A percentile compares a stretch with the other conserved stretches of the same genome.
These are phyloP conservation scores for Tapirus terrestris DNA, from an alignment of 2,113 vertebrate genomes.

Conservation along the genomic window DNA sequence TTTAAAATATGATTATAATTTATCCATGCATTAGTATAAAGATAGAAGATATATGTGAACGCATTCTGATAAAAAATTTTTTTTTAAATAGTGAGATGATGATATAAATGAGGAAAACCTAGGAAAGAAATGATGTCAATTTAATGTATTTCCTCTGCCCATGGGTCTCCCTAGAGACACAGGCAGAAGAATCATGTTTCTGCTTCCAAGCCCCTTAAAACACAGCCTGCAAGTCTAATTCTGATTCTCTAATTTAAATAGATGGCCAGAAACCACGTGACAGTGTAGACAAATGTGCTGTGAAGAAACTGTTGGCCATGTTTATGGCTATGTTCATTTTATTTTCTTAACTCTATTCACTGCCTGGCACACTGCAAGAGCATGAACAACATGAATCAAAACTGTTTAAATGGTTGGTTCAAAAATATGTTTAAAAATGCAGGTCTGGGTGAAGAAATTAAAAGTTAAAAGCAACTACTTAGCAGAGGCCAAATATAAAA, in stretches of 20 bases:
- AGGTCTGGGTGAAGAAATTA: not conserved
- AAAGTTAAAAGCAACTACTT: not conserved
- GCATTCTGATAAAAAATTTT: not conserved
- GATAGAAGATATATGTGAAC: not conserved
- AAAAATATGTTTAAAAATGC: not conserved
- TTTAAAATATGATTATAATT: slow-evolving; percentile 21
- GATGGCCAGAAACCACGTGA: not conserved
- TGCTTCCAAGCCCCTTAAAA: not conserved
- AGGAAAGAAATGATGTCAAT: not conserved
- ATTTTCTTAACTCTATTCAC: not conserved
- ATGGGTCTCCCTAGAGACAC: not conserved
- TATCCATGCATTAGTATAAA: not conserved
- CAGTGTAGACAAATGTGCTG: not conserved
- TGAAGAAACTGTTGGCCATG: not conserved
- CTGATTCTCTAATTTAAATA: not conserved
- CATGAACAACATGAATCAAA: not conserved
- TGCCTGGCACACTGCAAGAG: not conserved
- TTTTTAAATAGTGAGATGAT: not conserved
- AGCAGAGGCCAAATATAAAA: slow-evolving; percentile 18
- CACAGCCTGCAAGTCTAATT: not conserved
- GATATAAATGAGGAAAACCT: slow-evolving; percentile 20
- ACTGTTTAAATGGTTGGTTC: not conserved
- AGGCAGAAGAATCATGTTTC: not conserved
- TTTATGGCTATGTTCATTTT: not conserved
- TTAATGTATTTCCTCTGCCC: not conserved